Conservation (phyloP, 2,113 vertebrate genomes). For the Labrus mixtus region DNA sequence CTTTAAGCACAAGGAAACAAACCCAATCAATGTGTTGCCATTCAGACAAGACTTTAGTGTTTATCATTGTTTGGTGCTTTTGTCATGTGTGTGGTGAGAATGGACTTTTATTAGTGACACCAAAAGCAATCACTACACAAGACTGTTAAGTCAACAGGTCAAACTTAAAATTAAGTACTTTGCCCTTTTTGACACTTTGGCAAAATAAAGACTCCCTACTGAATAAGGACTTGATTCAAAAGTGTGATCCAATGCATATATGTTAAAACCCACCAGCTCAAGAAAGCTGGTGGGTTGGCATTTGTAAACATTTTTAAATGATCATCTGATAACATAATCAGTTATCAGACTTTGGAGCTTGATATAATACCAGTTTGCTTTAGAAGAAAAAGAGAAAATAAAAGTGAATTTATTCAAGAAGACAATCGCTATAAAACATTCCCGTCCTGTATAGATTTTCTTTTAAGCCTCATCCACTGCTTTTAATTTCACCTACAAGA, state of each 20-base stretch:
- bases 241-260: no score
- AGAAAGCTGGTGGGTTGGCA: no score
- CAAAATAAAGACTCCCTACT: not conserved
- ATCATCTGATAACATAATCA: no score
- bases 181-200: no score
- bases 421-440: not conserved
- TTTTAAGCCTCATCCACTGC: not conserved
- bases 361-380: no score
- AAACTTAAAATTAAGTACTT: not conserved
- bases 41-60: slow-evolving; percentile 2
- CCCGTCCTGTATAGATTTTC: not conserved
- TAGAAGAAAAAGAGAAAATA: no score
- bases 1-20: slow-evolving; percentile 30
- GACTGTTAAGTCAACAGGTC: not conserved
- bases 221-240: no score
- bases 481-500: slow-evolving; percentile 20
- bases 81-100: not conserved
- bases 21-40: not conserved
- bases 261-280: no score
- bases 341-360: no score
- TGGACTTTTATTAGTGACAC: not conserved
- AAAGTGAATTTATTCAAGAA: no score
- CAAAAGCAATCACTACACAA: not conserved
- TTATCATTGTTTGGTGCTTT: not conserved
- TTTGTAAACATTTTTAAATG: no score